Percentiles rank a stretch among this genome's conserved stretches.
Conservation (phyloP, 2,797 vertebrate genomes). For the Onychomys torridus region DNA sequence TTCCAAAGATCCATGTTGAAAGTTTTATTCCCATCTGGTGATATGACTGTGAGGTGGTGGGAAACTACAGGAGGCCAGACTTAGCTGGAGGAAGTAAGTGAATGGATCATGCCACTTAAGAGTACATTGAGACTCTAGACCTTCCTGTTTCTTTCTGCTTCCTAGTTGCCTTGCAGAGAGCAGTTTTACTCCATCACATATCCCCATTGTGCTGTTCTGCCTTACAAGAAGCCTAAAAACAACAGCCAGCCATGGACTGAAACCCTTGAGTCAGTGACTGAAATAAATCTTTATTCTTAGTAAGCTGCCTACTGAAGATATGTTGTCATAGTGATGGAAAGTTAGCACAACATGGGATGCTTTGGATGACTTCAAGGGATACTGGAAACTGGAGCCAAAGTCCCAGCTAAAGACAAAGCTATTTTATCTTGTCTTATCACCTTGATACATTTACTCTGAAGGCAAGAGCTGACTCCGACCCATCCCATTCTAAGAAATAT, state of each 20-base stretch:
- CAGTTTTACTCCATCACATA: neutral
- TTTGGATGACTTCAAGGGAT: constrained; percentile 32
- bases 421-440: neutral
- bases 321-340: neutral
- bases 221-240: neutral
- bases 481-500: neutral
- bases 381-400: neutral
- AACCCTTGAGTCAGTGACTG: neutral
- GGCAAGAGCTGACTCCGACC: neutral
- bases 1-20: neutral
- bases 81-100: neutral
- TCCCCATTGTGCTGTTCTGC: neutral
- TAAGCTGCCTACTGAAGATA: neutral
- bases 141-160: neutral
- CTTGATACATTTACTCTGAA: constrained; percentile 10
- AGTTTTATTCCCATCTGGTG: neutral
- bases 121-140: neutral
- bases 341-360: neutral
- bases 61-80: neutral
- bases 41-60: neutral
- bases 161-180: neutral
- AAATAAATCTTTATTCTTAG: neutral
- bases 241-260: neutral
- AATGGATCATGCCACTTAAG: neutral
- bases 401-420: neutral